A percentile compares a stretch with the other conserved stretches of the same genome.
Conservation (phyloP, 2,113 vertebrate species). For the Thalassarche chlororhynchos region DNA sequence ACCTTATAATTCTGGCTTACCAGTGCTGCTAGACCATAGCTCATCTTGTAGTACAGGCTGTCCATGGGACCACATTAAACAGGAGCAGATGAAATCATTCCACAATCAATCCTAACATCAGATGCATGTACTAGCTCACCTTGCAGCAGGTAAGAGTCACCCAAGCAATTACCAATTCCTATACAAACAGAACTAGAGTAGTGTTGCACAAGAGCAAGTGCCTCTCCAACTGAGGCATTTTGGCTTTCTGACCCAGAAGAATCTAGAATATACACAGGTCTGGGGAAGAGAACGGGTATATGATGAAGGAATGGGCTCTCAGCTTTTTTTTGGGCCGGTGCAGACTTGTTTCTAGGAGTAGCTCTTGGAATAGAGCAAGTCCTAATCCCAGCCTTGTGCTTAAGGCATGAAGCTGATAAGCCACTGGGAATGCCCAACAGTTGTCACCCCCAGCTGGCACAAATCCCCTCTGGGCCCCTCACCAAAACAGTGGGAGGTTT, state of each 20-base stretch:
- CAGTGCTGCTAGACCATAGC: not conserved
- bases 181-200: not conserved
- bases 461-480: not conserved
- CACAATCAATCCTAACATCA: not conserved
- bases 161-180: not conserved
- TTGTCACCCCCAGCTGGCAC: slow-evolving; percentile 17
- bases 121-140: not conserved
- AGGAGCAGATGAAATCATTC: not conserved
- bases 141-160: not conserved
- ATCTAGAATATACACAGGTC: not conserved
- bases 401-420: not conserved
- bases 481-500: not conserved
- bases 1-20: not conserved
- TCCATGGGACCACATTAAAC: not conserved
- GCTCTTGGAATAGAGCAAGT: not conserved
- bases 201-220: not conserved
- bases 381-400: not conserved
- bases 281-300: not conserved
- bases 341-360: not conserved
- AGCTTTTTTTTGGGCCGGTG: not conserved
- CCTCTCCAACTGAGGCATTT: not conserved
- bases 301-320: not conserved
- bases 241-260: not conserved
- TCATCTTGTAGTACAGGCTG: not conserved
- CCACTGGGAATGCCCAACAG: slow-evolving; percentile 26